A percentile compares a stretch with the other conserved stretches of the same genome.
Evolutionary conservation across 1,140 invertebrate species (phyloP).

Genomic region (Drosophila saltans): DNA sequence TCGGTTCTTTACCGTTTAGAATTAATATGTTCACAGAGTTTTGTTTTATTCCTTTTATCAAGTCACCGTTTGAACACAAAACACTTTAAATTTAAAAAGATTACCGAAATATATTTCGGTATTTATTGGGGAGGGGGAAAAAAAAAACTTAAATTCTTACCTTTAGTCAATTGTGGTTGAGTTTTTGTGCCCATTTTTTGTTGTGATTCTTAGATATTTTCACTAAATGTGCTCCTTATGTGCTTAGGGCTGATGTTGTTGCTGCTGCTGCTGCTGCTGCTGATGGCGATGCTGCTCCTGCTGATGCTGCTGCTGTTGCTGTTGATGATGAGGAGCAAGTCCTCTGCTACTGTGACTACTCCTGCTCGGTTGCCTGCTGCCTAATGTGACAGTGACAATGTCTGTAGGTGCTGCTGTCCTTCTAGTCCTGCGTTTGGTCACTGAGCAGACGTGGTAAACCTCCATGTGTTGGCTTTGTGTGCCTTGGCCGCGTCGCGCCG

Average conservation of each 20-base stretch:
- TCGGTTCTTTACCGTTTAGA: too few species aligned
- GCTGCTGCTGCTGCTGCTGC: conserved; percentile 40
- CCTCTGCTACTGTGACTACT: conserved; percentile 31
- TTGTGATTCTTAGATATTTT: not conserved
- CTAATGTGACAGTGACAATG: conserved; percentile 13
- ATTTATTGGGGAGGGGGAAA: not conserved
- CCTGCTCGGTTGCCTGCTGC: conserved; percentile 26
- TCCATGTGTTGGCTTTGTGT: conserved; percentile 72
- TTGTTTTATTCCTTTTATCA: too few species aligned
- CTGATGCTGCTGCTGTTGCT: conserved; percentile 39
- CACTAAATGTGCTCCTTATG: not conserved
- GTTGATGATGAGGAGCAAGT: conserved; percentile 9
- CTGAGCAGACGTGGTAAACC: conserved; percentile 47
- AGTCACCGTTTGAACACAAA: too few species aligned
- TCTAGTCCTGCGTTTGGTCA: conserved; percentile 26
- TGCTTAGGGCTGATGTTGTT: conserved; percentile 5
- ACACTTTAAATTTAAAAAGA: not conserved
- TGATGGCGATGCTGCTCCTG: conserved; percentile 19
- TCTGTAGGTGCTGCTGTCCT: conserved; percentile 20
- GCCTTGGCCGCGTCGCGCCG: conserved; percentile 64
- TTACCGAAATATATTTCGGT: not conserved
- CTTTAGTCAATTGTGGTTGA: conserved; percentile 71
- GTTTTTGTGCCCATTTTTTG: conserved; percentile 76
- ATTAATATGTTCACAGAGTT: too few species aligned
- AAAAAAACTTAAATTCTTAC: conserved; percentile 32